Percentiles rank a stretch among this genome's conserved stretches.
Conservation (phyloP, 2,888 invertebrate genomes). For the Apodemia mormo region DNA sequence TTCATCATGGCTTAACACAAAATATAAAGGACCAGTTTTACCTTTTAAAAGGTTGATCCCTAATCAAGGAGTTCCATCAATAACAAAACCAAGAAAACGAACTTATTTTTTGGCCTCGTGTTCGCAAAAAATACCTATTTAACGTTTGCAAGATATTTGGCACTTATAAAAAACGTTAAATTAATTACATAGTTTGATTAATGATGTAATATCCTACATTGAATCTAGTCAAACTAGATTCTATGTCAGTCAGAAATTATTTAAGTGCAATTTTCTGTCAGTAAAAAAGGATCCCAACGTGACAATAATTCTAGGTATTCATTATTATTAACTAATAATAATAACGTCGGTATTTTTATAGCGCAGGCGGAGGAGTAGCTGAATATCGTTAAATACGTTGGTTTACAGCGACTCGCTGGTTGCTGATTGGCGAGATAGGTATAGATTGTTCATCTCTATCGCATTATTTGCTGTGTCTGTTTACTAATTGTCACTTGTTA, state of each 20-base stretch:
- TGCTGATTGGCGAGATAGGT: too few relatives aligned
- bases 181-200: not conserved
- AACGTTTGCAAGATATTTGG: not conserved
- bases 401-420: too few relatives aligned
- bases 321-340: too few relatives aligned
- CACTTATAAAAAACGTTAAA: not conserved
- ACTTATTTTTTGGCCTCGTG: not conserved
- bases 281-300: too few relatives aligned
- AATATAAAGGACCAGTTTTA: not conserved
- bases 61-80: not conserved
- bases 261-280: too few relatives aligned
- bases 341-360: too few relatives aligned
- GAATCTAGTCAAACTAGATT: slow-evolving; percentile 7
- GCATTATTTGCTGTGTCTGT: too few relatives aligned
- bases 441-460: too few relatives aligned
- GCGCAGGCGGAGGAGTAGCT: too few relatives aligned
- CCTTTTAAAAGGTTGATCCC: not conserved
- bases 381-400: too few relatives aligned
- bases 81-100: not conserved
- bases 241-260: not conserved
- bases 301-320: too few relatives aligned
- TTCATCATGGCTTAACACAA: not conserved
- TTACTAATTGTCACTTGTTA: too few relatives aligned
- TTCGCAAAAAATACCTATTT: not conserved
- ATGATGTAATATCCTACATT: not conserved